Evolutionary conservation across 2,888 invertebrate genomes (phyloP), one percentile per base, ranked within the genome.

Genomic region (Sepiola atlantica): DNA sequence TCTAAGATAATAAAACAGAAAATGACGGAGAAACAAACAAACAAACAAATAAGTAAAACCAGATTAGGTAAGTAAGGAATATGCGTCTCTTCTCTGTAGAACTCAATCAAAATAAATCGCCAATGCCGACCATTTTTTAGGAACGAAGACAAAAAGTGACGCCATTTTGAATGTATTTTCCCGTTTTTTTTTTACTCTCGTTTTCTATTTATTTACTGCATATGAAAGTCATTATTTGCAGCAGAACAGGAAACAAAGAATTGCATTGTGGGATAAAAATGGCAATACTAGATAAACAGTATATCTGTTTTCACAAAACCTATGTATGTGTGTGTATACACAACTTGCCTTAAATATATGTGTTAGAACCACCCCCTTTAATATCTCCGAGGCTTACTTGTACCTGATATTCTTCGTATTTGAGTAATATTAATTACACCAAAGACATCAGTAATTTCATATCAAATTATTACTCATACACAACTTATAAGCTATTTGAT

Each of bases 81-180:
- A n/a, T 16, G 32, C n/a, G 32, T 77, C n/a, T 77, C 77, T 45
- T 45, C 45, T 45, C 45, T 4, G 45, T 16, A 77, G 32, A n/a
- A 77, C n/a, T 77, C 77, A 77, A 77, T 77, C 77, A 77, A 77
- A 77, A 77, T 77, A 77, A 77, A 77, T 77, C n/a, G 77, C n/a
- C 77, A 77, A 77, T 77, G 77, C n/a, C 32, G 14, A 14, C n/a
- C 32, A n/a, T n/a, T n/a, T n/a, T 77, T 77, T 77, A n/a, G n/a
- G 16, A 77, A 77, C 32, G 32, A 77, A 1, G n/a, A 77, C 45
- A 45, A n/a, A 77, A 77, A 77, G 77, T 12, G 77, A 16, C 77
- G 77, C 77, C 77, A 77, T 77, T 77, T 77, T 77, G 77, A n/a
- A 16, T 4, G n/a, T 77, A n/a, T 32, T 21, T 1, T n/a, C 32